Conservation (phyloP, 1,140 invertebrate species). For the Cecropterus lyciades region DNA sequence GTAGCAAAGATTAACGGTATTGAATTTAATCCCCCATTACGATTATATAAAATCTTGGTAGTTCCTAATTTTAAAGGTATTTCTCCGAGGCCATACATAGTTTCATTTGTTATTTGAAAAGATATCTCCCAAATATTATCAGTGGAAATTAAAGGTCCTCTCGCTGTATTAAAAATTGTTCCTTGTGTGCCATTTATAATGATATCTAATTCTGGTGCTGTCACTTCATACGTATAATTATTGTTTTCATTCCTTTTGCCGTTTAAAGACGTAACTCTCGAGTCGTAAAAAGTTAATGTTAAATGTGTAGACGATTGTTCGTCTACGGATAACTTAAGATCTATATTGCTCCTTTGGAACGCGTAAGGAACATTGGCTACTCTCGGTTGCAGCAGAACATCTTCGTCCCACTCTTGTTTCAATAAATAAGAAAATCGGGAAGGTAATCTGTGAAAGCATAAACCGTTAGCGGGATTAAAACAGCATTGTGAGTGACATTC, state of each 20-base stretch:
- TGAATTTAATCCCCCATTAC: conserved; percentile 50
- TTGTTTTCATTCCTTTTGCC: conserved; percentile 58
- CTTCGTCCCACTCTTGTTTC: conserved; percentile 55
- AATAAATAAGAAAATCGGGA: conserved; percentile 70
- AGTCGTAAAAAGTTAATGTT: conserved; percentile 59
- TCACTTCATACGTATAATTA: conserved; percentile 56
- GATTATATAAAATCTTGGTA: conserved; percentile 63
- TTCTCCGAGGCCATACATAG: conserved; percentile 72
- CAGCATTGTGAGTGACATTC: conserved; percentile 70
- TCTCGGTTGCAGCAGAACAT: conserved; percentile 54
- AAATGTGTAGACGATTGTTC: conserved; percentile 66
- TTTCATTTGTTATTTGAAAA: conserved; percentile 68
- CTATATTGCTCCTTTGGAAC: conserved; percentile 49
- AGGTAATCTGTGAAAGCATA: conserved; percentile 69
- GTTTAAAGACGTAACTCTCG: conserved; percentile 28
- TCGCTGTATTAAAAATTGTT: conserved; percentile 63
- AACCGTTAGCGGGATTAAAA: conserved; percentile 55
- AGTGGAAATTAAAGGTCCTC: conserved; percentile 72
- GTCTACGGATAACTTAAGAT: conserved; percentile 58
- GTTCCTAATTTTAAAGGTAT: conserved; percentile 59
- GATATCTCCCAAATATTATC: conserved; percentile 73
- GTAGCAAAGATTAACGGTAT: conserved; percentile 72
- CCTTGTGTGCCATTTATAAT: conserved; percentile 52
- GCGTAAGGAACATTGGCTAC: conserved; percentile 59
- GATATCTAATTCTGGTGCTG: conserved; percentile 63